Percentiles rank a stretch among this genome's conserved stretches.
phyloP scores from a whole-genome alignment of 2,888 invertebrate species.

The Holacanthella duospinosa region DNA sequence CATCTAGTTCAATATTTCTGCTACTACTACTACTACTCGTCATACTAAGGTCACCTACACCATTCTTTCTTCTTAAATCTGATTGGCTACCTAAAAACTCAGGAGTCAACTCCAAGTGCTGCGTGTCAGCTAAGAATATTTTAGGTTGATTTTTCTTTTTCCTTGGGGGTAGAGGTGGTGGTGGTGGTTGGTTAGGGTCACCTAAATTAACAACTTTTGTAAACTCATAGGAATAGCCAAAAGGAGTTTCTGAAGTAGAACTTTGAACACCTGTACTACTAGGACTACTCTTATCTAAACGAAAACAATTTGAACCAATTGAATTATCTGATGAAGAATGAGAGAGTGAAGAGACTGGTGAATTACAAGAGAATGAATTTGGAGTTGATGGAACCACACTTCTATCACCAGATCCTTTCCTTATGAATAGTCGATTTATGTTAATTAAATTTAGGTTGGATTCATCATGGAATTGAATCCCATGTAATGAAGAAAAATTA shows the following conservation, averaged over 20 bases:
- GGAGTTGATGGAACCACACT: not conserved
- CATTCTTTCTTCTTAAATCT: not conserved
- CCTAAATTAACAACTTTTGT: no score
- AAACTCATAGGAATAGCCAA: no score
- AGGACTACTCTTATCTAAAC: not conserved
- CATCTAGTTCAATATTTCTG: no score
- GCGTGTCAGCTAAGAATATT: not conserved
- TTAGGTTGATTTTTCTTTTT: not conserved
- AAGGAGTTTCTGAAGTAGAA: no score
- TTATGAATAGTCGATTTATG: not conserved
- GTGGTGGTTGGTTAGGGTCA: not conserved
- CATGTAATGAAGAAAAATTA: not conserved
- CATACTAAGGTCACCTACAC: not conserved
- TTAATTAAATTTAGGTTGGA: not conserved
- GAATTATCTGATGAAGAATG: conserved; percentile 6
- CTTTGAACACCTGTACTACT: no score
- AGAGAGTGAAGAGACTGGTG: conserved; percentile 11
- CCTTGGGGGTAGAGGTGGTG: conserved; percentile 6
- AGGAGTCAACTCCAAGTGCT: not conserved
- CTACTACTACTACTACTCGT: not conserved
- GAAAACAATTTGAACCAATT: not conserved
- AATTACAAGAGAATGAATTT: not conserved
- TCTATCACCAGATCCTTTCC: not conserved
- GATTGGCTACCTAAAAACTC: not conserved
- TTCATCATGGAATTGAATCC: not conserved